Evolutionary conservation across 2,113 vertebrate species (phyloP).

Genomic region (Hypanus sabinus): DNA sequence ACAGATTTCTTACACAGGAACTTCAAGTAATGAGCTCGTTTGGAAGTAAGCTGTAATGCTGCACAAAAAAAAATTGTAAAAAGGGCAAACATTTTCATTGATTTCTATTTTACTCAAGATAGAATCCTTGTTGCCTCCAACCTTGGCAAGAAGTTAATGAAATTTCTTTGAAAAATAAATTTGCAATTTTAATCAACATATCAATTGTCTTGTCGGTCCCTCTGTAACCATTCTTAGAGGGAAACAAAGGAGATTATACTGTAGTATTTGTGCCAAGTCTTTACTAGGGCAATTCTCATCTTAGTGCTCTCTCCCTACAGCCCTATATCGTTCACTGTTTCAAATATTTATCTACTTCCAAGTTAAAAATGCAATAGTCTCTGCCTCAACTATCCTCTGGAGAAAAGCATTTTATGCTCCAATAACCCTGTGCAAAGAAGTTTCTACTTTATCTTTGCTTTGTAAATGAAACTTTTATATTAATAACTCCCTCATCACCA

Average conservation of each 20-base stretch:
- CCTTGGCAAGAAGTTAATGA: not conserved
- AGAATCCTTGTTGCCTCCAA: not conserved
- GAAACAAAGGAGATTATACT: not conserved
- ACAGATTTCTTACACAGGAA: not conserved
- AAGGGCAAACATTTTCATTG: not conserved
- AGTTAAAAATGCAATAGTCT: not conserved
- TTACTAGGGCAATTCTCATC: not conserved
- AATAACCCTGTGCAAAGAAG: not conserved
- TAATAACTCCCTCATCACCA: not conserved
- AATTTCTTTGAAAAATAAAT: not conserved
- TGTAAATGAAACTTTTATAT: not conserved
- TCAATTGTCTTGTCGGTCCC: not conserved
- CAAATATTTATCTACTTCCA: not conserved
- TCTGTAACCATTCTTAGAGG: not conserved
- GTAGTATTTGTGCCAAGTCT: not conserved
- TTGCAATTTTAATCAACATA: not conserved
- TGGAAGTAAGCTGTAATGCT: not conserved
- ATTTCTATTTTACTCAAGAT: not conserved
- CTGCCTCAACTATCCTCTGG: not conserved
- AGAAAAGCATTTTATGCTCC: not conserved
- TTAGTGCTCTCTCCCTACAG: not conserved
- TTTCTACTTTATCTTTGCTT: not conserved
- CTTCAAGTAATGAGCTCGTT: not conserved
- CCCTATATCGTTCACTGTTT: not conserved
- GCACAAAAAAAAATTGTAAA: not conserved